These are phyloP conservation scores for Antennarius striatus DNA, from an alignment of 2,113 vertebrate genomes.

Conservation along the genomic window DNA sequence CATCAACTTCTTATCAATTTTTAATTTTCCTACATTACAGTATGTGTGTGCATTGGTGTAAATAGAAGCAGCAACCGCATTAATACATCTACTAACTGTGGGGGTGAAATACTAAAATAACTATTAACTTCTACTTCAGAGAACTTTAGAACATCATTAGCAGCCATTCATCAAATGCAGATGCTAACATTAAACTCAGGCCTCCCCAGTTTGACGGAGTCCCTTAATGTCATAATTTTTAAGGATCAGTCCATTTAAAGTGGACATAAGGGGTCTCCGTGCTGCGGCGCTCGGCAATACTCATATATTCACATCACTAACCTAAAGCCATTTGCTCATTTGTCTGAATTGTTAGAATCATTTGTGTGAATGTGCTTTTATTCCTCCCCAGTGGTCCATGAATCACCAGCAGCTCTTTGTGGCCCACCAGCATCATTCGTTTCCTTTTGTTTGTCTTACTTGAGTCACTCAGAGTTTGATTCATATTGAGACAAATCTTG, in stretches of 20 bases:
- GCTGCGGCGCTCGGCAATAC: conserved; percentile 47
- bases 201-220: conserved; percentile 57
- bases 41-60: not conserved
- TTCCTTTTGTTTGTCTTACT: conserved; percentile 61
- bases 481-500: conserved; percentile 57
- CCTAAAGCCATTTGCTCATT: conserved; percentile 71
- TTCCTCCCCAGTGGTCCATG: conserved; percentile 67
- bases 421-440: conserved; percentile 53
- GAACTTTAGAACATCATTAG: conserved; percentile 49
- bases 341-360: conserved; percentile 72
- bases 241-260: conserved; percentile 62
- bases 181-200: conserved; percentile 59
- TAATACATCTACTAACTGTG: conserved; percentile 49
- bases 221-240: conserved; percentile 65
- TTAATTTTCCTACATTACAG: conserved; percentile 1
- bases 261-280: conserved; percentile 50
- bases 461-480: conserved; percentile 62
- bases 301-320: conserved; percentile 69
- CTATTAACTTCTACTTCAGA: conserved; percentile 51
- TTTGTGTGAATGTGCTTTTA: conserved; percentile 75
- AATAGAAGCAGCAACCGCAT: conserved; percentile 8
- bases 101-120: conserved; percentile 44
- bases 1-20: not conserved
- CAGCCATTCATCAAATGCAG: conserved; percentile 64
- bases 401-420: conserved; percentile 70